Conservation (phyloP, 1,140 invertebrate genomes). For the Cataglyphis hispanica region DNA sequence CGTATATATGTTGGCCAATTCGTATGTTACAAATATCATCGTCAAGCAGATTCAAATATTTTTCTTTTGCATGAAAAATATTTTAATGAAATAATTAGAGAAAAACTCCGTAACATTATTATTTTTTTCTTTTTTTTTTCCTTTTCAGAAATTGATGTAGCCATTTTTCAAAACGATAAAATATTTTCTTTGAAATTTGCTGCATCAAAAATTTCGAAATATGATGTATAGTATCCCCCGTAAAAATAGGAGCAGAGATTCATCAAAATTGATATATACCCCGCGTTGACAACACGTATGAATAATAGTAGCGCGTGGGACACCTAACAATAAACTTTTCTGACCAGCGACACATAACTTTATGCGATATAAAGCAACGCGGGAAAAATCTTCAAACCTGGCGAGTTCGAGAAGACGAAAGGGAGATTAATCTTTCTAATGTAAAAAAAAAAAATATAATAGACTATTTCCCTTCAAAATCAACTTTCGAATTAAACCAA, state of each 20-base stretch:
- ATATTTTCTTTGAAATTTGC: not conserved
- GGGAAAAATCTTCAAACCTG: not conserved
- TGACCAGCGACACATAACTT: not conserved
- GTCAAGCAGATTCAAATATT: not conserved
- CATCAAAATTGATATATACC: conserved; percentile 8
- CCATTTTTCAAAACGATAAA: not conserved
- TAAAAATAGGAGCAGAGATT: not conserved
- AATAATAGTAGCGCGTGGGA: conserved; percentile 21
- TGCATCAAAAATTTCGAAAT: not conserved
- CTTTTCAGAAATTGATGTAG: not conserved
- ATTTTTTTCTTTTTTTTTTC: no score
- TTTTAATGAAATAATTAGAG: not conserved
- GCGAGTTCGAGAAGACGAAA: not conserved
- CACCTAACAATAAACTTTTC: conserved; percentile 4
- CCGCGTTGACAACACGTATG: not conserved
- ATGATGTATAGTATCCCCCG: not conserved
- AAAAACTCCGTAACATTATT: not conserved
- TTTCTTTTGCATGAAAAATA: not conserved
- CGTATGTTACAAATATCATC: not conserved
- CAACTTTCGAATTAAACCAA: not conserved
- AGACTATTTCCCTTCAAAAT: not conserved
- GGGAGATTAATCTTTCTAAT: not conserved
- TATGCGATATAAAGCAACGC: not conserved
- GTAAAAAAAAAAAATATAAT: no score
- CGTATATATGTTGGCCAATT: not conserved